phyloP scores from a whole-genome alignment of 2,113 vertebrate genomes.

The Pygoscelis adeliae region DNA sequence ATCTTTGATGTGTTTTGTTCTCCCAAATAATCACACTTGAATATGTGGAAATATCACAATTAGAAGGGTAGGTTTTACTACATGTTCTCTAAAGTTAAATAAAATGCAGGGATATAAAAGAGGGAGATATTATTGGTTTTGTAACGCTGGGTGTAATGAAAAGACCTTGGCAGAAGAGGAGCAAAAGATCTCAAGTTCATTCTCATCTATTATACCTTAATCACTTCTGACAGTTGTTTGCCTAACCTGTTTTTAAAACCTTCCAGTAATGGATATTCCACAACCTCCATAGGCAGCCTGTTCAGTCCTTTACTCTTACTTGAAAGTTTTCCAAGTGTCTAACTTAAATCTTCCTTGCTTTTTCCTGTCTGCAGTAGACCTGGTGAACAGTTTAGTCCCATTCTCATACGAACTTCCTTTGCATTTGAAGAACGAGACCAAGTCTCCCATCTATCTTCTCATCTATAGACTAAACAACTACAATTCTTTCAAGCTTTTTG shows the following conservation, averaged over 20 bases:
- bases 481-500: constrained; percentile 18
- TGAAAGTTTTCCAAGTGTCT: constrained; percentile 30
- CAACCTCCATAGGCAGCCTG: neutral
- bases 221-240: constrained; percentile 13
- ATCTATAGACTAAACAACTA: constrained; percentile 37
- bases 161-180: neutral
- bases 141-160: neutral
- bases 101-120: neutral
- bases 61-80: neutral
- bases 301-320: constrained; percentile 14
- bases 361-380: constrained; percentile 15
- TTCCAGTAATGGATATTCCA: constrained; percentile 20
- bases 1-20: neutral
- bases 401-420: neutral
- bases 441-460: neutral
- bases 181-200: neutral
- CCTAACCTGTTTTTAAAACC: neutral
- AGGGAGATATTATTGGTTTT: neutral
- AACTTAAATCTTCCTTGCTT: neutral
- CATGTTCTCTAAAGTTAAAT: neutral
- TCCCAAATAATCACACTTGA: neutral
- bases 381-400: constrained; percentile 17
- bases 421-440: neutral
- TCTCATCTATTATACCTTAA: neutral
- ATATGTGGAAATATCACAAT: neutral